Percentiles rank a stretch among this genome's conserved stretches.
Conservation (phyloP, 2,888 invertebrate genomes). For the Hemaris fuciformis region DNA sequence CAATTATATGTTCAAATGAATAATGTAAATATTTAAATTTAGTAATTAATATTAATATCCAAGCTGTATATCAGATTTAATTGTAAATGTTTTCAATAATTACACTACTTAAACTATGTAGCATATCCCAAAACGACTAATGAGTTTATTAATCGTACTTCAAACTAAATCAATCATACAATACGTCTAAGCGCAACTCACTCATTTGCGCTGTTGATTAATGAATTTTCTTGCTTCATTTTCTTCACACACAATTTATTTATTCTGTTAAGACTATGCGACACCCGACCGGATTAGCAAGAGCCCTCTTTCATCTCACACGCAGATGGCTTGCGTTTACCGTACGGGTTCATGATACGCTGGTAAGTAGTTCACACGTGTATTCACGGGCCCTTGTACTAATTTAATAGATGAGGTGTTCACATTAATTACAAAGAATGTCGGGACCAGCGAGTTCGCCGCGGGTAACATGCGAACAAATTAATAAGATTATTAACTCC, state of each 20-base stretch:
- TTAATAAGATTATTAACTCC: slow-evolving; percentile 79
- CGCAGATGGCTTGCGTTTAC: slow-evolving; percentile 15
- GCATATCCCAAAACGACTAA: slow-evolving; percentile 18
- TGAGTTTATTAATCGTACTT: not conserved
- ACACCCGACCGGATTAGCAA: slow-evolving; percentile 42
- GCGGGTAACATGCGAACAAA: slow-evolving; percentile 69
- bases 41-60: too few relatives aligned
- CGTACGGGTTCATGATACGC: slow-evolving; percentile 42
- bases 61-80: too few relatives aligned
- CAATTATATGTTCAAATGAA: too few relatives aligned
- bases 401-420: slow-evolving; percentile 82
- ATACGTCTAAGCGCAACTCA: slow-evolving; percentile 42
- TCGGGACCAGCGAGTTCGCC: slow-evolving; percentile 67
- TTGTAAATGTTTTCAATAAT: not conserved
- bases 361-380: slow-evolving; percentile 62
- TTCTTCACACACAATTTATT: slow-evolving; percentile 77
- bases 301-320: slow-evolving; percentile 33
- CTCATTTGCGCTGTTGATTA: slow-evolving; percentile 58
- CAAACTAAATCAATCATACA: slow-evolving; percentile 47
- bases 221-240: slow-evolving; percentile 75
- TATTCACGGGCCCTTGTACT: slow-evolving; percentile 71
- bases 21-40: too few relatives aligned
- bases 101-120: not conserved
- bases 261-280: slow-evolving; percentile 67
- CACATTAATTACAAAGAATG: slow-evolving; percentile 80